Percentiles rank a stretch among this genome's conserved stretches.
These are phyloP conservation scores for Mastomys coucha DNA, from an alignment of 2,113 vertebrate species.

Conservation along the genomic window DNA sequence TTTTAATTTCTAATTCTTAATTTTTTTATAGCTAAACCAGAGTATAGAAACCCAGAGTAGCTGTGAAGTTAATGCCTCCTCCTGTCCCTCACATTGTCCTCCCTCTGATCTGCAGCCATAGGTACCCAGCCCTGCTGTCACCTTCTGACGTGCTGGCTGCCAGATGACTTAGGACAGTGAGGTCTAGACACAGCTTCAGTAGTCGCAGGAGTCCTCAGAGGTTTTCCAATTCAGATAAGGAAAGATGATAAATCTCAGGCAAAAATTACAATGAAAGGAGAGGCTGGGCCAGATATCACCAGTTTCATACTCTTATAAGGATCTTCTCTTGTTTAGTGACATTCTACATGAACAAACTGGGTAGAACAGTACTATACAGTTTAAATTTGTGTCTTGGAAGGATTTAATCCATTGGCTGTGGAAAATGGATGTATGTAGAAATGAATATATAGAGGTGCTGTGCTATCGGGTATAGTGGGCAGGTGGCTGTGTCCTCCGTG, in stretches of 20 bases:
- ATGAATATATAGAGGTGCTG: not conserved
- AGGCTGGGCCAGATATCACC: not conserved
- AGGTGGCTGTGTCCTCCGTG: not conserved
- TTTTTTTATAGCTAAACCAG: not conserved
- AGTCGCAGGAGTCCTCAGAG: not conserved
- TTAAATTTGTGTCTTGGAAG: slow-evolving; percentile 1
- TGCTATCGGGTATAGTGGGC: not conserved
- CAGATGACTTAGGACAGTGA: not conserved
- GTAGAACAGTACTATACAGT: not conserved
- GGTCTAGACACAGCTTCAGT: not conserved
- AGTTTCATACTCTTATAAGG: not conserved
- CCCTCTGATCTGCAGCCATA: not conserved
- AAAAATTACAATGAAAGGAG: not conserved
- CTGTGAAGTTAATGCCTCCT: accelerated
- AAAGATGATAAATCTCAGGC: not conserved
- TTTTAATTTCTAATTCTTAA: slow-evolving; percentile 52
- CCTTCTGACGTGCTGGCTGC: not conserved
- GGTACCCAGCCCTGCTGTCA: not conserved
- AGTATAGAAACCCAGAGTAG: not conserved
- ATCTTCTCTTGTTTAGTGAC: not conserved
- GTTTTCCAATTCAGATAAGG: not conserved
- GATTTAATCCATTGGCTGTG: not conserved
- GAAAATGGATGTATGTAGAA: slow-evolving; percentile 19
- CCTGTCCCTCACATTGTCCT: not conserved
- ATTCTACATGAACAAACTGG: not conserved